A percentile compares a stretch with the other conserved stretches of the same genome.
phyloP scores from a whole-genome alignment of 2,797 vertebrate species.

The Hirundo rustica region DNA sequence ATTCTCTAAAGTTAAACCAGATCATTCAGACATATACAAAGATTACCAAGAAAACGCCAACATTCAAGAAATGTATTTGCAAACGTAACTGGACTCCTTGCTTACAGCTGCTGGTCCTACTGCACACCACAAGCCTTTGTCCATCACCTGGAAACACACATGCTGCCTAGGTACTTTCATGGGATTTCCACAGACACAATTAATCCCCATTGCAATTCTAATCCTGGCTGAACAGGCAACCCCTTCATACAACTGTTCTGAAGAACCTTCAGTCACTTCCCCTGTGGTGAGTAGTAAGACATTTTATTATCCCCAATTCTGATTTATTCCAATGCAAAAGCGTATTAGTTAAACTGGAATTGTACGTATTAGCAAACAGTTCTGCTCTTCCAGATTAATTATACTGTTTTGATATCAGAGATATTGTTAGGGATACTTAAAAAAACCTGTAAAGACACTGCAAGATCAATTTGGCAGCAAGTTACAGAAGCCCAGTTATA shows the following conservation, averaged over 20 bases:
- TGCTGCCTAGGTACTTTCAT: background rate
- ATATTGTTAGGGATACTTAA: background rate
- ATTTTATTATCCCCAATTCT: background rate
- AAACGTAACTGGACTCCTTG: background rate
- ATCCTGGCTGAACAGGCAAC: background rate
- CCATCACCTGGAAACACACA: background rate
- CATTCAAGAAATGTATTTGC: background rate
- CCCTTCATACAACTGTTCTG: background rate
- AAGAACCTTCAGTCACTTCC: background rate
- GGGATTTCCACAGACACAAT: background rate
- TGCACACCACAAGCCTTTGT: background rate
- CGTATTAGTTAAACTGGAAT: background rate
- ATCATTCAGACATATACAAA: background rate
- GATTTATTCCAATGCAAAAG: background rate
- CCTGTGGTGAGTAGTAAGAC: background rate
- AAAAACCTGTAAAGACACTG: background rate
- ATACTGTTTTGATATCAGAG: background rate
- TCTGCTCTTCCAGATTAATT: background rate
- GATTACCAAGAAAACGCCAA: background rate
- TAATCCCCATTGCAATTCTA: background rate
- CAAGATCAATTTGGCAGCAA: background rate
- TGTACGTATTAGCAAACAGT: background rate
- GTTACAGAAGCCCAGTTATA: background rate
- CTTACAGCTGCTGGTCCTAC: background rate
- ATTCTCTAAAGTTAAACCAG: background rate